These are phyloP conservation scores for Myotis planiceps DNA, from an alignment of 2,797 vertebrate genomes.

Conservation along the genomic window DNA sequence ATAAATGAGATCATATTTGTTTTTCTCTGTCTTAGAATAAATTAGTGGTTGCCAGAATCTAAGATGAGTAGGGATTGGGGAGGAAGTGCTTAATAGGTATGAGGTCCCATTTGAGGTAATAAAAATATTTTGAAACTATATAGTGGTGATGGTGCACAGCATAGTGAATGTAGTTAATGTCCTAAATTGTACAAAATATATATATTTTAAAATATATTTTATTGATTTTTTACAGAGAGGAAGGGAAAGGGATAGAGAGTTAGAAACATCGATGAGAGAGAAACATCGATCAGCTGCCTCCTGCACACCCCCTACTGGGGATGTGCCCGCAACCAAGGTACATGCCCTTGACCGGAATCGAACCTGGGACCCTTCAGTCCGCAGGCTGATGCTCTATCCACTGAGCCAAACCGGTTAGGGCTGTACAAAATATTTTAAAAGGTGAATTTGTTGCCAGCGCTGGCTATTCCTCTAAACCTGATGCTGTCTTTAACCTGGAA, in stretches of 20 bases:
- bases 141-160: not conserved
- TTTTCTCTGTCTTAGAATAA: not conserved
- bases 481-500: not conserved
- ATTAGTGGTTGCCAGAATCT: not conserved
- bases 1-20: not conserved
- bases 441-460: not conserved
- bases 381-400: no score
- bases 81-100: not conserved
- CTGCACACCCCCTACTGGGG: no score
- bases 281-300: no score
- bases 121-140: not conserved
- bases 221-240: no score
- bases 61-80: not conserved
- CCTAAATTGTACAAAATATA: not conserved
- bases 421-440: not conserved
- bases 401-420: no score
- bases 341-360: no score
- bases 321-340: no score
- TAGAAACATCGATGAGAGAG: no score
- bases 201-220: no score
- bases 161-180: not conserved
- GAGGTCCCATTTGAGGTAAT: not conserved
- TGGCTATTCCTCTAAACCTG: not conserved
- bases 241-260: no score
- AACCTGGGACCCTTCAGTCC: no score